These are phyloP conservation scores for Sinonovacula constricta DNA, from an alignment of 1,140 invertebrate genomes.

Conservation along the genomic window DNA sequence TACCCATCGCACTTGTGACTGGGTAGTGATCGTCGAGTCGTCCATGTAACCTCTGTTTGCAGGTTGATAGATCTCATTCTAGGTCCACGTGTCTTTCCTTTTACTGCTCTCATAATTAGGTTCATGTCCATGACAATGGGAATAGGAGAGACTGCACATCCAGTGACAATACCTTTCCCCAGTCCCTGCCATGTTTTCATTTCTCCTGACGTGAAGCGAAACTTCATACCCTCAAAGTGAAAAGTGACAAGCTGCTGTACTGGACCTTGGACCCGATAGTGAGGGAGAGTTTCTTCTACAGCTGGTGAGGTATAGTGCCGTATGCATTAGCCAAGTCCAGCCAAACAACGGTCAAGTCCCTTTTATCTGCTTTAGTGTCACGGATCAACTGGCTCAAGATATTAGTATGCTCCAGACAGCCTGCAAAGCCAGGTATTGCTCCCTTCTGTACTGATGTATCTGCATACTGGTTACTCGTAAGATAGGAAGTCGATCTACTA, in stretches of 20 bases:
- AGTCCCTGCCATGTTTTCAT: conserved; percentile 42
- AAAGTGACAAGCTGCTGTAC: not conserved
- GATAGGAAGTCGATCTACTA: too few relatives aligned
- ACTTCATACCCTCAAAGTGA: conserved; percentile 32
- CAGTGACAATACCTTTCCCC: conserved; percentile 42
- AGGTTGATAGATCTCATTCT: conserved; percentile 18
- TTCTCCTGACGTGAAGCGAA: conserved; percentile 6
- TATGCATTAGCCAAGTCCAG: conserved; percentile 54
- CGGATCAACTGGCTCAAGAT: conserved; percentile 25
- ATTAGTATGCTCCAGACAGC: conserved; percentile 42
- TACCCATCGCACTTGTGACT: conserved; percentile 14
- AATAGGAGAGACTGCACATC: conserved; percentile 43
- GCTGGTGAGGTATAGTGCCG: conserved; percentile 36
- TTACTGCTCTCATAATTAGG: conserved; percentile 33
- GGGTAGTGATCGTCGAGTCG: conserved; percentile 33
- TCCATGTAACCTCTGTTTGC: conserved; percentile 45
- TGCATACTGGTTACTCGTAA: too few relatives aligned
- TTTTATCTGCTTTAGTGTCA: conserved; percentile 33
- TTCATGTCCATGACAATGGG: conserved; percentile 39
- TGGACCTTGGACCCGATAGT: conserved; percentile 28
- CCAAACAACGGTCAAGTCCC: conserved; percentile 51
- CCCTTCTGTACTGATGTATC: too few relatives aligned
- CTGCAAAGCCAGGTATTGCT: conserved; percentile 23
- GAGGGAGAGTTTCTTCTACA: conserved; percentile 18
- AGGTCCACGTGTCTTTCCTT: conserved; percentile 10